Percentiles rank a stretch among this genome's conserved stretches.
Evolutionary conservation across 2,888 invertebrate species (phyloP).

Genomic region (Beris morrisii): DNA sequence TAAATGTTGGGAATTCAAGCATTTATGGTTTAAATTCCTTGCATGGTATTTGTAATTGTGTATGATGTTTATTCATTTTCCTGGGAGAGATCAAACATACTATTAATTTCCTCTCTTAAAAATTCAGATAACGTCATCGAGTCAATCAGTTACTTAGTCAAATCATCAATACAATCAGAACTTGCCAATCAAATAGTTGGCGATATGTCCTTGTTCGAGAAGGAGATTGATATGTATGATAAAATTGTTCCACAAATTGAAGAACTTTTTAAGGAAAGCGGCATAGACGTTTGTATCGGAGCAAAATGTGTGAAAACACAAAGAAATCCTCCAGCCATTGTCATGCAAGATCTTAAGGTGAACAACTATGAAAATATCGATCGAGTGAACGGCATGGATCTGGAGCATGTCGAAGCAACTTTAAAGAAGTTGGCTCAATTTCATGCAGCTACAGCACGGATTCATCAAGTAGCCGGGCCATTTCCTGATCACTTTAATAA

Average conservation of each 20-base stretch:
- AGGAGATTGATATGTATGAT: conserved; percentile 34
- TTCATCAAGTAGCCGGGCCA: conserved; percentile 9
- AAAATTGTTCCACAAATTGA: conserved; percentile 28
- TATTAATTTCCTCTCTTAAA: no score
- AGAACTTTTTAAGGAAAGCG: conserved; percentile 17
- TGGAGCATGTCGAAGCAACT: conserved; percentile 15
- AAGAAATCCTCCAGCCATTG: conserved; percentile 14
- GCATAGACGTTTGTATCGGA: conserved; percentile 14
- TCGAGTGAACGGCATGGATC: conserved; percentile 27
- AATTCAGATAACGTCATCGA: no score
- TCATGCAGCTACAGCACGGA: conserved; percentile 35
- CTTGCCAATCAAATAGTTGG: not conserved
- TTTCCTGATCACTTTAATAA: conserved; percentile 37
- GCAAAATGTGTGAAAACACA: conserved; percentile 31
- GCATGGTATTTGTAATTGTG: no score
- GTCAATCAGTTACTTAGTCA: not conserved
- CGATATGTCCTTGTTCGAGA: conserved; percentile 27
- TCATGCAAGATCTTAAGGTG: conserved; percentile 27
- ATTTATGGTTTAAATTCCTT: no score
- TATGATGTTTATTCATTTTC: not conserved
- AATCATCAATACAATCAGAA: conserved; percentile 7
- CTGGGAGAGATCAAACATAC: no score
- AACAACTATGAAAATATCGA: conserved; percentile 20
- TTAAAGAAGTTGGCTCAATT: conserved; percentile 36
- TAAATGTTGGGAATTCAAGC: no score